These are phyloP conservation scores for Artemia sinica DNA, from an alignment of 2,888 invertebrate species.

Conservation along the genomic window DNA sequence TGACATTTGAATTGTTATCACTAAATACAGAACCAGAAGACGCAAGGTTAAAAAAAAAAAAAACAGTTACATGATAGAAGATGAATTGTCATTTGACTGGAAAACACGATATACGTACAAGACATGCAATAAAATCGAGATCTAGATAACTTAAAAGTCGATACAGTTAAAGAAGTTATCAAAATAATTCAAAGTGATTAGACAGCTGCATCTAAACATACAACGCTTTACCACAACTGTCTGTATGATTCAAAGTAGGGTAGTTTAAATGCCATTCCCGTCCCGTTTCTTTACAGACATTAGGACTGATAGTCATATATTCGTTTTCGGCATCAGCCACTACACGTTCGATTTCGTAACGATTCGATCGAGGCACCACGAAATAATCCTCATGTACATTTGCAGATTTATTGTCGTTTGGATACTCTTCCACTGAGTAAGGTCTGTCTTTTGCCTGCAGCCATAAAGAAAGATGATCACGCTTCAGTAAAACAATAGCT, in stretches of 20 bases:
- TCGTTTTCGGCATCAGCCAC: background rate
- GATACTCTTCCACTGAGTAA: background rate
- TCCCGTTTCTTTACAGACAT: background rate
- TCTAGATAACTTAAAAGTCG: too few relatives aligned
- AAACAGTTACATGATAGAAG: too few relatives aligned
- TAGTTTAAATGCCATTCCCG: constrained; percentile 2
- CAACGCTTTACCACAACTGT: background rate
- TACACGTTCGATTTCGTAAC: background rate
- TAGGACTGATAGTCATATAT: constrained; percentile 9
- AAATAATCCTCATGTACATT: background rate
- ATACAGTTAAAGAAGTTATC: too few relatives aligned
- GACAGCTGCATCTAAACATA: background rate
- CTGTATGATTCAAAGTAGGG: background rate
- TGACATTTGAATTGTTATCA: too few relatives aligned
- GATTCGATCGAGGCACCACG: background rate
- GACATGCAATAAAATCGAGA: too few relatives aligned
- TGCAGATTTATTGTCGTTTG: background rate
- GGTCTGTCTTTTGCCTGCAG: background rate
- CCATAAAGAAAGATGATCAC: constrained; percentile 1
- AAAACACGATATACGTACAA: too few relatives aligned
- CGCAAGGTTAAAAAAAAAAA: too few relatives aligned
- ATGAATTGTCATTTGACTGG: too few relatives aligned
- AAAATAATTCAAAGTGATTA: too few relatives aligned
- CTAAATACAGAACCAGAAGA: too few relatives aligned
- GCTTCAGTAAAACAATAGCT: constrained; percentile 9